phyloP scores from a whole-genome alignment of 2,888 invertebrate genomes.

The Apoda limacodes region DNA sequence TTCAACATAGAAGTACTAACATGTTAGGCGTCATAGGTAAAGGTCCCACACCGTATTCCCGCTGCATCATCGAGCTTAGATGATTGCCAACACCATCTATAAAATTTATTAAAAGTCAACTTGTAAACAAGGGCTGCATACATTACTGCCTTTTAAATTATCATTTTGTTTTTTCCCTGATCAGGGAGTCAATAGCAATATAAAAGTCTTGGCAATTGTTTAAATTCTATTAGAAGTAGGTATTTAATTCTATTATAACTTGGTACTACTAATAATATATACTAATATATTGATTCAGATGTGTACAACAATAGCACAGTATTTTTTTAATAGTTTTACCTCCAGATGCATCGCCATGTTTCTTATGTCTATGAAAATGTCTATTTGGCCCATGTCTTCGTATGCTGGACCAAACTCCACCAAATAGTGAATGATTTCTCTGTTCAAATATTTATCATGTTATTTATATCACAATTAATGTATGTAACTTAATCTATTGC shows the following conservation, averaged over 20 bases:
- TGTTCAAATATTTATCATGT: constrained; percentile 37
- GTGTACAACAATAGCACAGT: too few relatives aligned
- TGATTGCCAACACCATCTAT: constrained; percentile 59
- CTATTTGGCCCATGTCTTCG: constrained; percentile 75
- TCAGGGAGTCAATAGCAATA: too few relatives aligned
- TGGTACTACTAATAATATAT: too few relatives aligned
- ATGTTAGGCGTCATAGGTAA: constrained; percentile 49
- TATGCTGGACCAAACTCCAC: constrained; percentile 96
- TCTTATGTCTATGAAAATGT: constrained; percentile 45
- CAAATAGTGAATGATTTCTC: constrained; percentile 97
- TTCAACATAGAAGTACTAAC: constrained; percentile 31
- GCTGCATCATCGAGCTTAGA: constrained; percentile 64
- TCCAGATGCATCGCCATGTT: constrained; percentile 41
- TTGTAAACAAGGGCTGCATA: neutral
- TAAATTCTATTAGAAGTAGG: too few relatives aligned
- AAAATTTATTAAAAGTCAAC: constrained; percentile 7
- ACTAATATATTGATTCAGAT: too few relatives aligned
- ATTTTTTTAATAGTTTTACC: too few relatives aligned
- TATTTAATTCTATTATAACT: too few relatives aligned
- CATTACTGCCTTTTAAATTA: too few relatives aligned
- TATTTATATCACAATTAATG: neutral
- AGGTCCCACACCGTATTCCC: constrained; percentile 50
- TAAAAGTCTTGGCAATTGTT: too few relatives aligned
- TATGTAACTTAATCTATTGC: neutral
- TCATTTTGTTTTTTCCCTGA: too few relatives aligned